These are phyloP conservation scores for Diplodus puntazzo DNA, from an alignment of 2,797 vertebrate species.

Conservation along the genomic window DNA sequence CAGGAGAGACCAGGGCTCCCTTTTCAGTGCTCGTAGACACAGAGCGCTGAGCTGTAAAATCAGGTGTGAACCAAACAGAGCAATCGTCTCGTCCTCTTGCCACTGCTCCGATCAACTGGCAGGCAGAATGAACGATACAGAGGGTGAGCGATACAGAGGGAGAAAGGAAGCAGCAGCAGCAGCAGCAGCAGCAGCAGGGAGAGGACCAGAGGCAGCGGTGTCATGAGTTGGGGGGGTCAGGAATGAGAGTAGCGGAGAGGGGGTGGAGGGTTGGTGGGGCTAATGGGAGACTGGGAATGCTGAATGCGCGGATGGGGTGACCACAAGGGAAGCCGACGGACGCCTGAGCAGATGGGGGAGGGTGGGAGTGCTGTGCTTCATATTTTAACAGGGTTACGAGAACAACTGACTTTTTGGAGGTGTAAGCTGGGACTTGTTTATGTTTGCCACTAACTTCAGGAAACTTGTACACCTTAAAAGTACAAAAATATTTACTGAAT, in stretches of 20 bases:
- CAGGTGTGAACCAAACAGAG: constrained; percentile 53
- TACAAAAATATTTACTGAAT: neutral
- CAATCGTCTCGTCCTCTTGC: constrained; percentile 31
- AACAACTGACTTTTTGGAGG: constrained; percentile 39
- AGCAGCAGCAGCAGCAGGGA: constrained; percentile 45
- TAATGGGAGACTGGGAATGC: constrained; percentile 70
- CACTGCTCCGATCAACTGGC: constrained; percentile 50
- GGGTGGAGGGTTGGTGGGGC: constrained; percentile 43
- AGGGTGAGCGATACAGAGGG: constrained; percentile 45
- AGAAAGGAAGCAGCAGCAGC: constrained; percentile 55
- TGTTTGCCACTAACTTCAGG: neutral
- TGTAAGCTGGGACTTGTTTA: neutral
- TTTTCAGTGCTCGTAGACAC: constrained; percentile 34
- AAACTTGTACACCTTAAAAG: neutral
- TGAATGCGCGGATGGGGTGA: constrained; percentile 62
- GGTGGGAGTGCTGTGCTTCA: constrained; percentile 37
- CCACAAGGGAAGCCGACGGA: constrained; percentile 70
- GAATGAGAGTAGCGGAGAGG: constrained; percentile 56
- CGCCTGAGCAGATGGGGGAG: constrained; percentile 65
- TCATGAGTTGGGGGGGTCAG: constrained; percentile 57
- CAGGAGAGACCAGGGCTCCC: constrained; percentile 57
- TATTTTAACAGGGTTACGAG: constrained; percentile 44
- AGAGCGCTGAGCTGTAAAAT: constrained; percentile 56
- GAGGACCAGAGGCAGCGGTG: constrained; percentile 64
- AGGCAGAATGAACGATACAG: constrained; percentile 45